phyloP scores from a whole-genome alignment of 1,140 invertebrate genomes.

The Hylaeus volcanicus region DNA sequence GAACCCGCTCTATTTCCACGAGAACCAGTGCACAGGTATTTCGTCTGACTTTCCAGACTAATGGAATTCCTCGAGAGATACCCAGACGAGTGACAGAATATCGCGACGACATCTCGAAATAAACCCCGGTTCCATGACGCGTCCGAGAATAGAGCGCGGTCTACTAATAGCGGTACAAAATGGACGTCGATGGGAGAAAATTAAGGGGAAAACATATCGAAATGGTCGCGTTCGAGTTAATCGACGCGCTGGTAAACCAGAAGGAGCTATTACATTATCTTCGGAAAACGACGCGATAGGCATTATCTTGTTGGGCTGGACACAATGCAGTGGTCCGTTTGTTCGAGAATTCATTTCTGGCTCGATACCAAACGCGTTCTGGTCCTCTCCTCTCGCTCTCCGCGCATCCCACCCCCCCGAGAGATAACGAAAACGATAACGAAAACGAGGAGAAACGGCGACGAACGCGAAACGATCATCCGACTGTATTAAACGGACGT shows the following conservation, averaged over 20 bases:
- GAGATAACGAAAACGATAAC: conserved; percentile 11
- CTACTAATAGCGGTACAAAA: conserved; percentile 32
- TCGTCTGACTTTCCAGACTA: not conserved
- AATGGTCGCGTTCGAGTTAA: not conserved
- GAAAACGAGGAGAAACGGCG: not conserved
- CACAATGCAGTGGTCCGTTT: conserved; percentile 30
- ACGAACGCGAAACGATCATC: conserved; percentile 2
- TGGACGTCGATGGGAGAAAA: not conserved
- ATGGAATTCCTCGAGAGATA: not conserved
- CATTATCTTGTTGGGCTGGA: conserved; percentile 29
- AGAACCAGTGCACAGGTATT: too few relatives aligned
- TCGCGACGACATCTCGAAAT: conserved; percentile 26
- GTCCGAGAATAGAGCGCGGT: not conserved
- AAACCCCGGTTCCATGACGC: conserved; percentile 3
- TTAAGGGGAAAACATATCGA: not conserved
- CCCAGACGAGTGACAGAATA: not conserved
- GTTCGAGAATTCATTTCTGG: conserved; percentile 37
- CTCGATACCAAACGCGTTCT: conserved; percentile 24
- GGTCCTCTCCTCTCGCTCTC: not conserved
- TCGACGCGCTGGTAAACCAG: conserved; percentile 10
- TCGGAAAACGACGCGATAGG: conserved; percentile 4
- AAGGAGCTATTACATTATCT: conserved; percentile 40
- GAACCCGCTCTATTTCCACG: too few relatives aligned
- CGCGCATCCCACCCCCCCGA: too few relatives aligned
- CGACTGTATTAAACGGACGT: not conserved